phyloP scores from a whole-genome alignment of 2,888 invertebrate species.

The Falcaria lacertinaria region DNA sequence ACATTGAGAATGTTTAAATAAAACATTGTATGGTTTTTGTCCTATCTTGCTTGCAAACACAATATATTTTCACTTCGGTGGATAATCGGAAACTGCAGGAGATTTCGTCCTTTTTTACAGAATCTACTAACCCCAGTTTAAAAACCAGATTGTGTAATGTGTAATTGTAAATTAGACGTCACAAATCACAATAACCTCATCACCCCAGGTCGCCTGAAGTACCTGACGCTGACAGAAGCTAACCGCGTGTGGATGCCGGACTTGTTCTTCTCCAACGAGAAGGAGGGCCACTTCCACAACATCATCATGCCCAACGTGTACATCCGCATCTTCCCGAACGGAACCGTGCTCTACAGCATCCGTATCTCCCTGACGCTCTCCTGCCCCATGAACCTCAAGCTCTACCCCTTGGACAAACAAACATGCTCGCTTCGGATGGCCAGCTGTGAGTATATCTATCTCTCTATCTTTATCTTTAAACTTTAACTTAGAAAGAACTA shows the following conservation, averaged over 20 bases:
- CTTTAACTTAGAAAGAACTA: too few relatives aligned
- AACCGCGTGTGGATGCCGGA: constrained; percentile 99
- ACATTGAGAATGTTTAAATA: too few relatives aligned
- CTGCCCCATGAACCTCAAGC: constrained; percentile 98
- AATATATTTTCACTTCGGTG: too few relatives aligned
- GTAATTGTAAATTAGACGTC: too few relatives aligned
- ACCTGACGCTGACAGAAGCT: constrained; percentile 95
- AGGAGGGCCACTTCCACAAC: constrained; percentile 97
- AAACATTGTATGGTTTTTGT: too few relatives aligned
- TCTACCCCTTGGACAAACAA: constrained; percentile 97
- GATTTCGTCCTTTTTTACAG: too few relatives aligned
- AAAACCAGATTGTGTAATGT: too few relatives aligned
- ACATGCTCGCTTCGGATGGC: constrained; percentile 97
- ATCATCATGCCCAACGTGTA: constrained; percentile 99
- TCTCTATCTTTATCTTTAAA: background rate
- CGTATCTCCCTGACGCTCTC: constrained; percentile 97
- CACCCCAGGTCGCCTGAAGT: constrained; percentile 88
- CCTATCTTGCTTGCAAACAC: too few relatives aligned
- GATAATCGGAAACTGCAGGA: too few relatives aligned
- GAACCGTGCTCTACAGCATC: constrained; percentile 97
- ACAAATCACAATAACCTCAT: too few relatives aligned
- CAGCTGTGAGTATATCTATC: constrained; percentile 89
- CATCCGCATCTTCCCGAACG: constrained; percentile 96
- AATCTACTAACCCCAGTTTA: too few relatives aligned
- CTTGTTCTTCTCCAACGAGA: constrained; percentile 98